Conservation (phyloP, 2,797 vertebrate species). For the Ceryle rudis region DNA sequence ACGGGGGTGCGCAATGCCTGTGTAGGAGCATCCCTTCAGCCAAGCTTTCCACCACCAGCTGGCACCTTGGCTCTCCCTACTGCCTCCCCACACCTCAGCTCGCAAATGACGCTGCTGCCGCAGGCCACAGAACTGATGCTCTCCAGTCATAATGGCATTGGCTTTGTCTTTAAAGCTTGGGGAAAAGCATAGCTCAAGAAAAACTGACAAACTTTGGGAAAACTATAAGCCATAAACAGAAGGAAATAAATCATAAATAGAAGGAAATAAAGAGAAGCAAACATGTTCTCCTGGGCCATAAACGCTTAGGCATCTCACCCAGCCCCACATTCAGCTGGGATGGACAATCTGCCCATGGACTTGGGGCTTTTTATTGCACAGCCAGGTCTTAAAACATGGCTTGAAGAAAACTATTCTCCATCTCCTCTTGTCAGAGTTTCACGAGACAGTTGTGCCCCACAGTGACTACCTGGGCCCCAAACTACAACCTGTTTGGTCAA, state of each 20-base stretch:
- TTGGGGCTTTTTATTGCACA: not conserved
- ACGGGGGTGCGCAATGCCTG: rapidly evolving
- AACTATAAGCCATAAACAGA: not conserved
- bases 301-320: not conserved
- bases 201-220: not conserved
- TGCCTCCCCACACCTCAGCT: not conserved
- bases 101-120: rapidly evolving
- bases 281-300: not conserved
- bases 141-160: rapidly evolving
- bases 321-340: rapidly evolving
- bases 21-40: not conserved
- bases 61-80: not conserved
- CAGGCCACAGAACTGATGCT: rapidly evolving
- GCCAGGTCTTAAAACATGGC: not conserved
- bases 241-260: not conserved
- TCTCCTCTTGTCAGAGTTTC: not conserved
- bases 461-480: not conserved
- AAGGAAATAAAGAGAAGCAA: not conserved
- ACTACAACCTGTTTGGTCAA: not conserved
- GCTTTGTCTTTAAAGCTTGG: not conserved
- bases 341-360: not conserved
- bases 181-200: not conserved
- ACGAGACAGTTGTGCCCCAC: not conserved
- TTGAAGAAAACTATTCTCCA: not conserved
- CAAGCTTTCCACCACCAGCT: not conserved